These are phyloP conservation scores for Xenops minutus DNA, from an alignment of 2,797 vertebrate species.

Conservation along the genomic window DNA sequence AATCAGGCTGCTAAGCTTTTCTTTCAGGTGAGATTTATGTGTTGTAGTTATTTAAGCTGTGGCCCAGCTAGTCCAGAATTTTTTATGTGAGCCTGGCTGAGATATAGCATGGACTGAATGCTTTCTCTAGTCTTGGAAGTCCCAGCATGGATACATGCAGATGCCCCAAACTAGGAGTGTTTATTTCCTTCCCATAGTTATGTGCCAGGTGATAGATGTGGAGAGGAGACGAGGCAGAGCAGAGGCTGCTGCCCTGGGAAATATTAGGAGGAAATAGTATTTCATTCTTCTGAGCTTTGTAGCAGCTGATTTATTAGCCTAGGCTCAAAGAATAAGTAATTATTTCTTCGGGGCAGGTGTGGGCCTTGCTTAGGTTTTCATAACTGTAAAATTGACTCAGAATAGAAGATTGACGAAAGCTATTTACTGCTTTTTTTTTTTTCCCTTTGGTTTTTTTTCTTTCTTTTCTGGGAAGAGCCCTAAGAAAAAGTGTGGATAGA, in stretches of 20 bases:
- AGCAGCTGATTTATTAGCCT: neutral
- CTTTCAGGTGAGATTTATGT: neutral
- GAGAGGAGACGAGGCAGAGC: neutral
- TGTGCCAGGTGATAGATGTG: neutral
- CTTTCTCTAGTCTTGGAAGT: neutral
- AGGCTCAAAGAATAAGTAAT: neutral
- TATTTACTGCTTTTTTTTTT: neutral
- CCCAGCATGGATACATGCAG: rapidly evolving
- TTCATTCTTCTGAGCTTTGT: neutral
- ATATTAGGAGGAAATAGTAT: neutral
- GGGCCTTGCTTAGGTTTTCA: neutral
- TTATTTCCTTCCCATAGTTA: neutral
- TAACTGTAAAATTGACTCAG: neutral
- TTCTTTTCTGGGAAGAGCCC: neutral
- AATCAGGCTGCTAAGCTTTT: neutral
- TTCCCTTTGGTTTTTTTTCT: too few relatives aligned
- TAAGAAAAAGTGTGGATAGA: neutral
- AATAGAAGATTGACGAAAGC: neutral
- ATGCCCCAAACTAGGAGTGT: neutral
- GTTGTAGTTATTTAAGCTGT: neutral
- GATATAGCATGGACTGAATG: neutral
- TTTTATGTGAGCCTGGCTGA: neutral
- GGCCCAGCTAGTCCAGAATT: neutral
- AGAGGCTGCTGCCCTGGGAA: neutral
- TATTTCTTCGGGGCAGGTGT: neutral